A percentile compares a stretch with the other conserved stretches of the same genome.
phyloP scores from a whole-genome alignment of 2,888 invertebrate species.

The Ochropleura plecta region DNA sequence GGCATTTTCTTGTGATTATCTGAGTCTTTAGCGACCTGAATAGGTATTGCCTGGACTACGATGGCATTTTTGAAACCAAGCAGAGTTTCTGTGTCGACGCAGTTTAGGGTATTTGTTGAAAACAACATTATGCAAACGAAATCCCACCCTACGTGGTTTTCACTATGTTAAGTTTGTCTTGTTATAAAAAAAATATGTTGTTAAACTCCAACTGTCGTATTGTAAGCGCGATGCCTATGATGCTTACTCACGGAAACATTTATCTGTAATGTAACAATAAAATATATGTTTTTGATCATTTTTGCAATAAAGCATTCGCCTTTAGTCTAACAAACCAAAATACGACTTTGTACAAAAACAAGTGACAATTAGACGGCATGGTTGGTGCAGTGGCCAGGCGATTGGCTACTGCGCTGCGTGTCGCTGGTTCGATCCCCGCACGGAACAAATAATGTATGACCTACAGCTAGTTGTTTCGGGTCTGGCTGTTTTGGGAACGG shows the following conservation, averaged over 20 bases:
- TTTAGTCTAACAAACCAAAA: no score
- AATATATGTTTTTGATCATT: not conserved
- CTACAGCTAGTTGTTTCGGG: no score
- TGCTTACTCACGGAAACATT: not conserved
- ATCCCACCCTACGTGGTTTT: not conserved
- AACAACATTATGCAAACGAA: not conserved
- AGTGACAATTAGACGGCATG: not conserved
- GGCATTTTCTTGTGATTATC: not conserved
- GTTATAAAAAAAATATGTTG: not conserved
- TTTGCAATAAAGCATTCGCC: no score
- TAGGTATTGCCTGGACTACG: not conserved
- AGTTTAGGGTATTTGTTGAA: not conserved
- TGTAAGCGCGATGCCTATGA: not conserved
- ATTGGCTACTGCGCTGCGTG: no score
- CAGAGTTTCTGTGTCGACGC: not conserved
- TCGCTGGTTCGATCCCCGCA: no score
- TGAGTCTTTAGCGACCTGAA: not conserved
- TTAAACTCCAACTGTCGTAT: not conserved
- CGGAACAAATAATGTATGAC: no score
- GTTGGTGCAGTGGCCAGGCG: no score
- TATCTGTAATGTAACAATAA: not conserved
- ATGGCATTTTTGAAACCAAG: not conserved
- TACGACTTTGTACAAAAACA: not conserved
- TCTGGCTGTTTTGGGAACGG: no score
- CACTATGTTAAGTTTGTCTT: not conserved